A percentile compares a stretch with the other conserved stretches of the same genome.
Evolutionary conservation across 2,797 vertebrate species (phyloP).

Genomic region (Toxotes lorentzi): DNA sequence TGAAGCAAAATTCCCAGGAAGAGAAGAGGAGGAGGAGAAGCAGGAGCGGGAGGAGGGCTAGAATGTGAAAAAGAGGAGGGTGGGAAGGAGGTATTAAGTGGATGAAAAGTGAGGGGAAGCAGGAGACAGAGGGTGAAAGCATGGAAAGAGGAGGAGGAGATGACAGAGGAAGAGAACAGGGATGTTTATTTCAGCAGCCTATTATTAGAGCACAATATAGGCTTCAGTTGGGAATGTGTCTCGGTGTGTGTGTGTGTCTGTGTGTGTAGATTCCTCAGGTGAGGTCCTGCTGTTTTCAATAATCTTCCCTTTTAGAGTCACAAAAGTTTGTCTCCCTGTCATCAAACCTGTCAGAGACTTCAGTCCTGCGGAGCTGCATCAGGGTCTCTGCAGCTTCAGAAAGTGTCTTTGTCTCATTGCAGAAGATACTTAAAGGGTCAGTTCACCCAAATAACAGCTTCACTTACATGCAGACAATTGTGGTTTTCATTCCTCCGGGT

Average conservation of each 20-base stretch:
- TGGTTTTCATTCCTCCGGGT: too few species aligned
- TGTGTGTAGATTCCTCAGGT: slow-evolving; percentile 43
- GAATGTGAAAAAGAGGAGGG: slow-evolving; percentile 4
- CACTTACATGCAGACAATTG: too few species aligned
- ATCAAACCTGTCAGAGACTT: slow-evolving; percentile 17
- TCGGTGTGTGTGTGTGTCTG: not conserved
- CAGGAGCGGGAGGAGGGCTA: not conserved
- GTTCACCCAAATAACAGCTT: not conserved
- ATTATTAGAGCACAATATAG: slow-evolving; percentile 58
- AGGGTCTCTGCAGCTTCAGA: not conserved
- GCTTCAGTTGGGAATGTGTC: slow-evolving; percentile 22
- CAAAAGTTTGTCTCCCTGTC: slow-evolving; percentile 2
- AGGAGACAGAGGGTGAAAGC: slow-evolving; percentile 25
- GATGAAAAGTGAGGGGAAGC: slow-evolving; percentile 3
- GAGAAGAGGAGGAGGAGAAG: not conserved
- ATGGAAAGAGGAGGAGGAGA: slow-evolving; percentile 56
- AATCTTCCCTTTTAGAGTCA: not conserved
- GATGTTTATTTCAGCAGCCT: slow-evolving; percentile 52
- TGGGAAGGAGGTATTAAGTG: slow-evolving; percentile 8
- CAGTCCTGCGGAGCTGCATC: not conserved
- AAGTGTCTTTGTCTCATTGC: not conserved
- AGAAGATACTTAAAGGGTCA: not conserved
- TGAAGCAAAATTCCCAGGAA: slow-evolving; percentile 10
- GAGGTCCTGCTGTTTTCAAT: slow-evolving; percentile 44
- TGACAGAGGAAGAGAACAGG: slow-evolving; percentile 47